Evolutionary conservation across 2,888 invertebrate species (phyloP).

Genomic region (Tetheella fluctuosa): DNA sequence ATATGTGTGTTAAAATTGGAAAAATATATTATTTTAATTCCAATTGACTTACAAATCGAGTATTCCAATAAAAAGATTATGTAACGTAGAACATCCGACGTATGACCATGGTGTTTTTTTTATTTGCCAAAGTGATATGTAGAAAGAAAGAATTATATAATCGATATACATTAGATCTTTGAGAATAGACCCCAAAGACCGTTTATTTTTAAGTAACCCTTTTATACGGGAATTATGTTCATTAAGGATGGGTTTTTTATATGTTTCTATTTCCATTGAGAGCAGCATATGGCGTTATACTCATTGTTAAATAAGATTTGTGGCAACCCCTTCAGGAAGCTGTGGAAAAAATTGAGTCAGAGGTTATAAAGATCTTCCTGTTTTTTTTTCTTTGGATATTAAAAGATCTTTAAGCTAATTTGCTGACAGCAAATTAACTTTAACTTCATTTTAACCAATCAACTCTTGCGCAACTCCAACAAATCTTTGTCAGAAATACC

Average conservation of each 20-base stretch:
- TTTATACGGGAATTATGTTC: conserved; percentile 81
- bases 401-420: conserved; percentile 17
- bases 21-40: too few relatives aligned
- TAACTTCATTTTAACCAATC: too few relatives aligned
- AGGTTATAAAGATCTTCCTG: conserved; percentile 14
- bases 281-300: conserved; percentile 54
- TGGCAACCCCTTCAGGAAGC: conserved; percentile 54
- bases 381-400: conserved; percentile 10
- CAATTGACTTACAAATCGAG: too few relatives aligned
- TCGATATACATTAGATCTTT: conserved; percentile 14
- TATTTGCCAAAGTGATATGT: too few relatives aligned
- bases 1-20: too few relatives aligned
- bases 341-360: conserved; percentile 34
- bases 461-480: too few relatives aligned
- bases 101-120: not conserved
- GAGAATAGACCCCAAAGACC: conserved; percentile 53
- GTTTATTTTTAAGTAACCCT: conserved; percentile 80
- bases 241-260: conserved; percentile 74
- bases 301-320: conserved; percentile 53
- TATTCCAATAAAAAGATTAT: too few relatives aligned
- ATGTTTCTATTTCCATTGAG: conserved; percentile 68
- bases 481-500: not conserved
- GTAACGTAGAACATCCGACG: too few relatives aligned
- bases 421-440: too few relatives aligned
- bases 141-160: too few relatives aligned